Conservation (phyloP, 1,140 invertebrate genomes). For the Dolichoris vasculosae region DNA sequence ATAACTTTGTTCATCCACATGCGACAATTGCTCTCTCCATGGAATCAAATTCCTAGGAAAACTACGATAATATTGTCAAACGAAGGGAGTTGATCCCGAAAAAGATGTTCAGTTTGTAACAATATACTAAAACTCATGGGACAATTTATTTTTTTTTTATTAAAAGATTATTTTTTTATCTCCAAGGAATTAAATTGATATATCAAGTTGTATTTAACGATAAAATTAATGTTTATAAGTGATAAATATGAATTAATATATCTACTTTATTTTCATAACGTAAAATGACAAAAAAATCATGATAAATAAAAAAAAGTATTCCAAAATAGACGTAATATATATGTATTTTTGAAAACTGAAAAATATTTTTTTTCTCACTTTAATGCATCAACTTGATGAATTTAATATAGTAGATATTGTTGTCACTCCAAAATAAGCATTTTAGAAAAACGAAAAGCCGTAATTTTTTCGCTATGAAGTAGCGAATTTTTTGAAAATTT, state of each 20-base stretch:
- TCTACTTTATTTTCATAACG: no score
- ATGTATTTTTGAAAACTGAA: not conserved
- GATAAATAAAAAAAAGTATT: not conserved
- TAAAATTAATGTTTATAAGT: no score
- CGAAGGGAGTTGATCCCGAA: conserved; percentile 4
- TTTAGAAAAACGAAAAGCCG: not conserved
- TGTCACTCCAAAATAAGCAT: not conserved
- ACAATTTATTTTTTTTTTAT: not conserved
- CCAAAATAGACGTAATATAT: not conserved
- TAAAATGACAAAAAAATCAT: not conserved
- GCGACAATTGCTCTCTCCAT: conserved; percentile 46
- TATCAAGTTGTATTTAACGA: no score
- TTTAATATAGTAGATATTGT: not conserved
- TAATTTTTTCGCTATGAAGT: not conserved
- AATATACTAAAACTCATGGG: not conserved
- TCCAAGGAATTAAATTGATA: no score
- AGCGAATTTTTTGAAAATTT: not conserved
- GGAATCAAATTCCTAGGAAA: conserved; percentile 47
- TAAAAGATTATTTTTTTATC: not conserved
- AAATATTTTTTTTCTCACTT: not conserved
- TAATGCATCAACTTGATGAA: not conserved
- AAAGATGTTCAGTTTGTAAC: not conserved
- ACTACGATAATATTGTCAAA: conserved; percentile 41
- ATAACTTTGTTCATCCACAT: conserved; percentile 45
- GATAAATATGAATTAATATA: no score